phyloP scores from a whole-genome alignment of 1,140 invertebrate genomes.

The Prorops nasuta region DNA sequence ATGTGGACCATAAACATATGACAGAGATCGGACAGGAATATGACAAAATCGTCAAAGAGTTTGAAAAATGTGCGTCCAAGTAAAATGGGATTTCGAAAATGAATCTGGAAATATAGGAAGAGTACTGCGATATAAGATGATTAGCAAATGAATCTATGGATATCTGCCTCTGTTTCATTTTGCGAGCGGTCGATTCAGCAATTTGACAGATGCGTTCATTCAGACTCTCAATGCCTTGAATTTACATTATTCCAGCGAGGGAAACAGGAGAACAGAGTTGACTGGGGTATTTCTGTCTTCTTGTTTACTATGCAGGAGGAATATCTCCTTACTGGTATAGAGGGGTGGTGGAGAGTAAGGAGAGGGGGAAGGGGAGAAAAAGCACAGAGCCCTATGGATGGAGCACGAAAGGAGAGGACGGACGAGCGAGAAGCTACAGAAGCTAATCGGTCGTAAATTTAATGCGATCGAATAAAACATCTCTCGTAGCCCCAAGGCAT shows the following conservation, averaged over 20 bases:
- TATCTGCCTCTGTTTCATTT: too few relatives aligned
- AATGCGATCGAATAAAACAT: too few relatives aligned
- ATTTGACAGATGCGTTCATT: too few relatives aligned
- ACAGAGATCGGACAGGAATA: slow-evolving; percentile 11
- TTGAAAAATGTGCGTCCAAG: slow-evolving; percentile 6
- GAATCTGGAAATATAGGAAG: too few relatives aligned
- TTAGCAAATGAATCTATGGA: too few relatives aligned
- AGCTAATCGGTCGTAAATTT: too few relatives aligned
- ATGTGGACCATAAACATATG: slow-evolving; percentile 25
- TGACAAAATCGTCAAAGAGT: slow-evolving; percentile 20
- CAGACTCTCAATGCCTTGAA: slow-evolving; percentile 7
- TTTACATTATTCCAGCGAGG: slow-evolving; percentile 19
- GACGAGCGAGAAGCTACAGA: too few relatives aligned
- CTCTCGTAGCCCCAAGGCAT: too few relatives aligned
- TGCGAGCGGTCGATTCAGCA: too few relatives aligned
- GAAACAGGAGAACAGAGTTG: slow-evolving; percentile 11
- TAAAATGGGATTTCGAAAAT: neutral
- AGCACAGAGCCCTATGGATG: neutral
- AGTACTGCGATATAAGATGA: too few relatives aligned
- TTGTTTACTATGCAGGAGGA: too few relatives aligned
- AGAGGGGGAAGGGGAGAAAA: neutral
- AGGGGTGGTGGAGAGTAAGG: neutral
- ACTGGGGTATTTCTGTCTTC: neutral
- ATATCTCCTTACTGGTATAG: too few relatives aligned
- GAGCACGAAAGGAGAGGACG: neutral